These are phyloP conservation scores for Dryobates pubescens DNA, from an alignment of 2,797 vertebrate species.

Conservation along the genomic window DNA sequence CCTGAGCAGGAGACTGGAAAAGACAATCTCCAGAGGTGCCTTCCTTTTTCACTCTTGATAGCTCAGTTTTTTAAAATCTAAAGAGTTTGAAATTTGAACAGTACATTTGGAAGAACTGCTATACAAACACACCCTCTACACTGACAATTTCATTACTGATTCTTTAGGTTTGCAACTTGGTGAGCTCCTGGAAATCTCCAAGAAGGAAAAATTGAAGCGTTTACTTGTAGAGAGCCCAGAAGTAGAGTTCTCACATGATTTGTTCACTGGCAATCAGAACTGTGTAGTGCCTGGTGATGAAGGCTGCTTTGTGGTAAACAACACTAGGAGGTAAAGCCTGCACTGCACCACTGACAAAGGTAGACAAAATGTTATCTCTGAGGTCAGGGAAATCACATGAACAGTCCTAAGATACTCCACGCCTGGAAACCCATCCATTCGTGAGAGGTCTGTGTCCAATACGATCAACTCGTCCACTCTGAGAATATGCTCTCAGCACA, in stretches of 20 bases:
- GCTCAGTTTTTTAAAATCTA: not conserved
- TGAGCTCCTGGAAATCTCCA: not conserved
- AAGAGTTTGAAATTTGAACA: not conserved
- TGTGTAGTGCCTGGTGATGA: not conserved
- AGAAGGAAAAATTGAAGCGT: not conserved
- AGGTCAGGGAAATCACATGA: not conserved
- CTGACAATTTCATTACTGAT: not conserved
- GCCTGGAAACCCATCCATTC: not conserved
- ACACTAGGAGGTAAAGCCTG: not conserved
- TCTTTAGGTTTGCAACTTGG: not conserved
- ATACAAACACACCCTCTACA: not conserved
- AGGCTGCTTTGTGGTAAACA: not conserved
- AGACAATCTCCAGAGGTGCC: not conserved
- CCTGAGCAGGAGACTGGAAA: too few species aligned
- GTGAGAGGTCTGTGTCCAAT: not conserved
- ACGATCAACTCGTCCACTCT: not conserved
- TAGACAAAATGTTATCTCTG: not conserved
- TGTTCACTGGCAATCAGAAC: not conserved
- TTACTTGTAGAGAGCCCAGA: not conserved
- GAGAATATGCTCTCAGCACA: not conserved
- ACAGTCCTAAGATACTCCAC: not conserved
- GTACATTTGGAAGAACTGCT: not conserved
- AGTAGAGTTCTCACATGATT: not conserved
- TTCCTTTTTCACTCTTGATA: not conserved
- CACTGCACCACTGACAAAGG: not conserved